These are phyloP conservation scores for Ischnura elegans DNA, from an alignment of 2,888 invertebrate species.

Conservation along the genomic window DNA sequence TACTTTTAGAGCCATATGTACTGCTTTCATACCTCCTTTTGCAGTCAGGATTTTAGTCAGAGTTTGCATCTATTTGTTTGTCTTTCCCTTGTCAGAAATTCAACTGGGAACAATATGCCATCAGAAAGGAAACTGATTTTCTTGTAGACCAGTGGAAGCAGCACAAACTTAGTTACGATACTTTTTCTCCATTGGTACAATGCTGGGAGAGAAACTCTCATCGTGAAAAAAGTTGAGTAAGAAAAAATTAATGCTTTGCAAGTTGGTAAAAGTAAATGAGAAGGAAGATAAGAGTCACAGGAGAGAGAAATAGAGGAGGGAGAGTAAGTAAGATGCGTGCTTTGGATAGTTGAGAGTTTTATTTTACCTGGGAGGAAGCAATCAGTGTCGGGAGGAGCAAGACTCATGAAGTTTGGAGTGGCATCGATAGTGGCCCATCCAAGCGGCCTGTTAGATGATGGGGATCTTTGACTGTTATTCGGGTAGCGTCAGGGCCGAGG, in stretches of 20 bases:
- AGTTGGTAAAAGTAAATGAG: not conserved
- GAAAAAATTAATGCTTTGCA: not conserved
- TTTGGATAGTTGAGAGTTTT: constrained; percentile 68
- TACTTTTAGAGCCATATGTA: too few species aligned
- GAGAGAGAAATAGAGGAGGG: constrained; percentile 12
- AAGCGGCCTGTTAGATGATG: constrained; percentile 62
- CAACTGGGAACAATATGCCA: too few species aligned
- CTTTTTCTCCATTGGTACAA: too few species aligned
- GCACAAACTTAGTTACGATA: too few species aligned
- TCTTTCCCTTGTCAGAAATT: too few species aligned
- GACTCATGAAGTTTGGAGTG: constrained; percentile 74
- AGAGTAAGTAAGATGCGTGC: constrained; percentile 52
- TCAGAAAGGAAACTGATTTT: too few species aligned
- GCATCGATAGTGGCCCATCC: constrained; percentile 73
- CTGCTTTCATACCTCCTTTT: too few species aligned
- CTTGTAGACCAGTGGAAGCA: too few species aligned
- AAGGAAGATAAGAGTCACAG: not conserved
- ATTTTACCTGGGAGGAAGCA: constrained; percentile 74
- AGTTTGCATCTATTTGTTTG: too few species aligned
- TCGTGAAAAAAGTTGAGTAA: not conserved
- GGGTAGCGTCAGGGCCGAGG: constrained; percentile 66
- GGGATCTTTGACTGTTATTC: constrained; percentile 67
- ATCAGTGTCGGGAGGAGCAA: constrained; percentile 74
- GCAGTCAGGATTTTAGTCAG: too few species aligned
- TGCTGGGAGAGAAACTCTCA: not conserved